These are phyloP conservation scores for Neolamprologus devosi DNA, from an alignment of 2,113 vertebrate genomes.

Conservation along the genomic window DNA sequence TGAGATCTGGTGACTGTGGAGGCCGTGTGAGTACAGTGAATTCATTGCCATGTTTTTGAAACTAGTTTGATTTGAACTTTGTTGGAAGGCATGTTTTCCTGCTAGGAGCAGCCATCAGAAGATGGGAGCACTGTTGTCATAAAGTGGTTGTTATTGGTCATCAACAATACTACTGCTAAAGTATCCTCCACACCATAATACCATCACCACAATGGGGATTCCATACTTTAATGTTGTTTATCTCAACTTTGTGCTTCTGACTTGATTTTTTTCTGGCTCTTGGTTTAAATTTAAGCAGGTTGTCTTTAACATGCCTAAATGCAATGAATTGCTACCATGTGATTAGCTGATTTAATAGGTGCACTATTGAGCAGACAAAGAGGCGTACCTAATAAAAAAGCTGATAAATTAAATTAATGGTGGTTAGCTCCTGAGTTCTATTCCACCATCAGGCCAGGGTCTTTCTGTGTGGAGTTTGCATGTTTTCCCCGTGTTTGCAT, in stretches of 20 bases:
- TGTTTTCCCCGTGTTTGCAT: background rate
- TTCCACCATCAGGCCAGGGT: background rate
- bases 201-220: background rate
- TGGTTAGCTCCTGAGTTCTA: background rate
- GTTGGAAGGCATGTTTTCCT: background rate
- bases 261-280: background rate
- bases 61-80: background rate
- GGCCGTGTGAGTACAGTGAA: background rate
- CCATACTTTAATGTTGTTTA: background rate
- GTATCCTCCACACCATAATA: background rate
- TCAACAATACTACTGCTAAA: background rate
- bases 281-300: background rate
- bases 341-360: background rate
- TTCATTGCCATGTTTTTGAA: background rate
- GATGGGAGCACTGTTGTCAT: background rate
- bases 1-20: background rate
- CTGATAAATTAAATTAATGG: background rate
- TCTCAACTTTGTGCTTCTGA: background rate
- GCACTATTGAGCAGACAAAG: background rate
- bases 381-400: background rate
- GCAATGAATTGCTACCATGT: background rate
- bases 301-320: background rate
- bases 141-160: background rate
- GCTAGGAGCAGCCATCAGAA: background rate
- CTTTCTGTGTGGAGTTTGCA: background rate